Conservation (phyloP, 2,797 vertebrate genomes). For the Hypotaenidia philippensis region DNA sequence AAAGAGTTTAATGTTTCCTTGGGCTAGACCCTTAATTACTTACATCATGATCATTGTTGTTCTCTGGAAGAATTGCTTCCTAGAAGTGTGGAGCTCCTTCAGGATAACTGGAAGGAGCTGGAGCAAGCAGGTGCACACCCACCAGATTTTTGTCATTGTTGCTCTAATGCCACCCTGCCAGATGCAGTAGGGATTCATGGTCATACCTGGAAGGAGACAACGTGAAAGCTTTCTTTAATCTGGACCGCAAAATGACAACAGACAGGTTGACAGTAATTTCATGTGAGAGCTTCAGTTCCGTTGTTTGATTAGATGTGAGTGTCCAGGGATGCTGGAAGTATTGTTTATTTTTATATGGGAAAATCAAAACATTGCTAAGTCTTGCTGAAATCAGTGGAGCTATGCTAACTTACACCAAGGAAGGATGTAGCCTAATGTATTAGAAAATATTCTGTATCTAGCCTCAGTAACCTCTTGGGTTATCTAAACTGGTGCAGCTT, state of each 20-base stretch:
- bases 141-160: background rate
- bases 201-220: background rate
- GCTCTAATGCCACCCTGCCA: background rate
- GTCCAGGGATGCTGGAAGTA: background rate
- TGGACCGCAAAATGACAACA: background rate
- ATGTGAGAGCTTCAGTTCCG: conserved; percentile 10
- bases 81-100: background rate
- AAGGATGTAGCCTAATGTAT: background rate
- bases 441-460: background rate
- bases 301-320: conserved; percentile 26
- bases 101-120: background rate
- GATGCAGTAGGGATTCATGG: background rate
- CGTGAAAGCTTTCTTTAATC: background rate
- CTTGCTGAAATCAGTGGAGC: background rate
- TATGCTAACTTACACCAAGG: background rate
- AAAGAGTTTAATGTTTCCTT: background rate
- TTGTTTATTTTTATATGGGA: conserved; percentile 19
- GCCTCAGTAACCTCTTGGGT: background rate
- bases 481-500: background rate
- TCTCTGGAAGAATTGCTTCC: background rate
- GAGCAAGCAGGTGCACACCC: background rate
- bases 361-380: background rate
- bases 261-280: conserved; percentile 26
- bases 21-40: background rate
- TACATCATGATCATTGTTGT: background rate